These are phyloP conservation scores for Lasius fuliginosus DNA, from an alignment of 2,888 invertebrate species.

Conservation along the genomic window DNA sequence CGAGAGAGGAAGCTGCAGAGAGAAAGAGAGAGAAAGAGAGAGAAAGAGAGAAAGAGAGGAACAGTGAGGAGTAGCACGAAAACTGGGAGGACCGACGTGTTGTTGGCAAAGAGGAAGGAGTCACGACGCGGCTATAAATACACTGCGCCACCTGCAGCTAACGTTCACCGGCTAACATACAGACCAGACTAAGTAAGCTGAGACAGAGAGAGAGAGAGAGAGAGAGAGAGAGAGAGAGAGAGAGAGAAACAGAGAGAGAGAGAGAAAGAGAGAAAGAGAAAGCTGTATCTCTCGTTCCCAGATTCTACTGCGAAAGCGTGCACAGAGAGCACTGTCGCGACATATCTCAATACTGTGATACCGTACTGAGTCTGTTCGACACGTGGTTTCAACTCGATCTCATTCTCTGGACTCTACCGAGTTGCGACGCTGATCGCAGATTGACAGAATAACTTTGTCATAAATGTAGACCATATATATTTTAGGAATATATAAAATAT, in stretches of 20 bases:
- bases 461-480: neutral
- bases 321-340: slow-evolving; percentile 40
- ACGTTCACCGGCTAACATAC: slow-evolving; percentile 80
- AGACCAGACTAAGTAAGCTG: slow-evolving; percentile 80
- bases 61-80: slow-evolving; percentile 64
- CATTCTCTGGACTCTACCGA: neutral
- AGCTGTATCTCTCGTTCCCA: slow-evolving; percentile 63
- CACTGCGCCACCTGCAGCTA: slow-evolving; percentile 83
- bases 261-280: slow-evolving; percentile 18
- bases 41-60: slow-evolving; percentile 23
- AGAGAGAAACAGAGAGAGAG: neutral
- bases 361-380: slow-evolving; percentile 26
- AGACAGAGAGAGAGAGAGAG: slow-evolving; percentile 10
- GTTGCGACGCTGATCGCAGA: neutral
- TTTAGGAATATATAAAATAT: neutral
- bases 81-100: slow-evolving; percentile 56
- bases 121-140: slow-evolving; percentile 84
- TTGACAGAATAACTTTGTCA: neutral
- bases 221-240: slow-evolving; percentile 28
- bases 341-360: slow-evolving; percentile 41
- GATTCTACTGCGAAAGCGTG: slow-evolving; percentile 53
- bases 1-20: slow-evolving; percentile 32
- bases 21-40: slow-evolving; percentile 22
- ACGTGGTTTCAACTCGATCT: slow-evolving; percentile 12
- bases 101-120: slow-evolving; percentile 80